Base-by-base conservation (phyloP, 2,113 vertebrate species). In the Bucco capensis region DNA sequence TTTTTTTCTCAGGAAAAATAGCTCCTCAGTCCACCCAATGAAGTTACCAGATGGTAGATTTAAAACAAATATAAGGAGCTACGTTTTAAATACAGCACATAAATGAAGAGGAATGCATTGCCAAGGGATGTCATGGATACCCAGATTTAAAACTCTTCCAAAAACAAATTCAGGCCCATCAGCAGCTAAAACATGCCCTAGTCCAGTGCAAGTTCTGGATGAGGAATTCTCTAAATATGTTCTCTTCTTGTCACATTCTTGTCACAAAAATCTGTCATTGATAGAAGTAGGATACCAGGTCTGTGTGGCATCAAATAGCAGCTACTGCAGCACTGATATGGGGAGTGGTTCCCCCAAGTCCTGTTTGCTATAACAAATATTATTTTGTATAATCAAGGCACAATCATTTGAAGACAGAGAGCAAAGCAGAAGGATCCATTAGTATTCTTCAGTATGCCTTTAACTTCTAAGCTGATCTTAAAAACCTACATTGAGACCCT, bases 31-130 rank as follows among this genome's bases (percentile, higher is more conserved):
- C 38, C 49, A 80, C 14, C 19, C 42, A 42, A 24, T 65, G 50
- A 91, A 93, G 67, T 67, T 75, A 94, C 37, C 58, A 88, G 62
- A 88, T 73, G 58, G 46, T 80, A 25, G 25, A 88, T 85, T 94
- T 91, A 80, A 88, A 88, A 72, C 64, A 84, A 77, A 54, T 66
- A 25, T 18, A 77, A 79, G 47, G 11, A 85, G 37, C 16, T 64
- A 65, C 22, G 13, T 79, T 72, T 73, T 53, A 73, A 91, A 61
- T 10, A n/a, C 54, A 61, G 33, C 12, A 54, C 6, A 25, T 5
- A n/a, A 12, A 72, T 72, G 38, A 71, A 78, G 27, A 22, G 35
- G 35, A 60, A 64, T 12, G 28, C 28, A 24, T 49, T 88, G 67
- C 79, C 35, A 76, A 79, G 85, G 25, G 30, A 57, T 1, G 1